These are phyloP conservation scores for Uromys caudimaculatus DNA, from an alignment of 2,797 vertebrate genomes.

Conservation along the genomic window DNA sequence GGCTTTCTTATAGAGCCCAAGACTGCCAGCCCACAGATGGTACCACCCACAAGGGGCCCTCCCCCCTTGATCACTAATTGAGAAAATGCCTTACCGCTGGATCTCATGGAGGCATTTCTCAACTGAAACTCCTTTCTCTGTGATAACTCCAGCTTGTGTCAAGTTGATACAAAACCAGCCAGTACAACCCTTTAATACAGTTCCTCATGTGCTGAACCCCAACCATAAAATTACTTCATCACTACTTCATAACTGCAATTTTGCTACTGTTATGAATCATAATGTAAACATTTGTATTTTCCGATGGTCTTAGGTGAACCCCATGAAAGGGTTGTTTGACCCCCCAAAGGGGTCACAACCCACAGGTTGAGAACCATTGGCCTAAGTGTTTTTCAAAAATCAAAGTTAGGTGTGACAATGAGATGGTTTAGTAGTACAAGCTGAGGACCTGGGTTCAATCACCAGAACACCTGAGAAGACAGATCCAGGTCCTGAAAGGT, in stretches of 20 bases:
- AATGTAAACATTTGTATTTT: neutral
- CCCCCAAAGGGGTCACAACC: neutral
- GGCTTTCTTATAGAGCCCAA: too few relatives aligned
- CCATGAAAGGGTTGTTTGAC: neutral
- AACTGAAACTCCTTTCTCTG: too few relatives aligned
- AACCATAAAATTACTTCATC: neutral
- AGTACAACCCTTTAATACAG: neutral
- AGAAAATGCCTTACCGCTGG: too few relatives aligned
- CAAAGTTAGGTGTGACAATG: neutral
- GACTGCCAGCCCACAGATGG: too few relatives aligned
- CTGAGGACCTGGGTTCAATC: neutral
- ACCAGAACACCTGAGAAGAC: neutral
- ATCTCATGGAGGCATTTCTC: too few relatives aligned
- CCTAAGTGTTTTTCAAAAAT: neutral
- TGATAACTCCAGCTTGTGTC: too few relatives aligned
- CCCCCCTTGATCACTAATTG: too few relatives aligned
- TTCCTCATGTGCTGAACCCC: neutral
- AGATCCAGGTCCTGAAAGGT: neutral
- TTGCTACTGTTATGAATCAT: neutral
- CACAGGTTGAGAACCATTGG: neutral
- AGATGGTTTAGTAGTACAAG: neutral
- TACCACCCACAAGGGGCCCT: too few relatives aligned
- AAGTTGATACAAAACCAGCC: too few relatives aligned
- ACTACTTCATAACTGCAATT: neutral
- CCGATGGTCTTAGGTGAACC: neutral